Evolutionary conservation across 2,113 vertebrate genomes (phyloP).

Genomic region (Ivindomyrus marchei): DNA sequence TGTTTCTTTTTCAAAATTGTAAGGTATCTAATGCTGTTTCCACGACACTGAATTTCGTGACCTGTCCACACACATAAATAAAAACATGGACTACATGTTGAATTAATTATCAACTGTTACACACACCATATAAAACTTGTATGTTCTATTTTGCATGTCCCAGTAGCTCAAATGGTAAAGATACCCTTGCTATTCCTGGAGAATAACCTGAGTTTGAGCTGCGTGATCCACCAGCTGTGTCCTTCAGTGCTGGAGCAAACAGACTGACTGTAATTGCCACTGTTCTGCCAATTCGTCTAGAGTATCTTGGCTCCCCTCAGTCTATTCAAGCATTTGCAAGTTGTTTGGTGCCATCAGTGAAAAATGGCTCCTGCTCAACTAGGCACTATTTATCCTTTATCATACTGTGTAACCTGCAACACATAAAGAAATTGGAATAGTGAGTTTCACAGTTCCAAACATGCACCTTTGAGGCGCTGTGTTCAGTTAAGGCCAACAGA

Average conservation of each 20-base stretch:
- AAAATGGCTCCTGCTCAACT: neutral
- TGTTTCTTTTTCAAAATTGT: neutral
- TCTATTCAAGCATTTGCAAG: neutral
- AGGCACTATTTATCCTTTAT: neutral
- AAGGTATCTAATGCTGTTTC: neutral
- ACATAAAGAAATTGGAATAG: neutral
- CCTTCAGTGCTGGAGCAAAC: neutral
- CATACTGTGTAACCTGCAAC: neutral
- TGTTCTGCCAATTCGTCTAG: neutral
- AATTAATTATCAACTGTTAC: neutral
- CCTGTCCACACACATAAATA: neutral
- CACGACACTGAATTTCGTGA: neutral
- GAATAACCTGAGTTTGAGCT: neutral
- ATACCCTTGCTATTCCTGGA: neutral
- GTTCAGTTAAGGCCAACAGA: neutral
- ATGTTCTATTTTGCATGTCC: neutral
- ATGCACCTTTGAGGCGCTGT: neutral
- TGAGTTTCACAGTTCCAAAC: neutral
- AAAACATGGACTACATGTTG: neutral
- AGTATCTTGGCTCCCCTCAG: neutral
- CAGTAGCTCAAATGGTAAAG: neutral
- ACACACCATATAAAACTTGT: neutral
- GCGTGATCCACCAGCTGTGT: neutral
- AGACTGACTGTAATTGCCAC: neutral
- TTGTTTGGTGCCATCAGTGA: neutral